A percentile compares a stretch with the other conserved stretches of the same genome.
These are phyloP conservation scores for Poeciliopsis retropinna DNA, from an alignment of 2,113 vertebrate genomes.

Conservation along the genomic window DNA sequence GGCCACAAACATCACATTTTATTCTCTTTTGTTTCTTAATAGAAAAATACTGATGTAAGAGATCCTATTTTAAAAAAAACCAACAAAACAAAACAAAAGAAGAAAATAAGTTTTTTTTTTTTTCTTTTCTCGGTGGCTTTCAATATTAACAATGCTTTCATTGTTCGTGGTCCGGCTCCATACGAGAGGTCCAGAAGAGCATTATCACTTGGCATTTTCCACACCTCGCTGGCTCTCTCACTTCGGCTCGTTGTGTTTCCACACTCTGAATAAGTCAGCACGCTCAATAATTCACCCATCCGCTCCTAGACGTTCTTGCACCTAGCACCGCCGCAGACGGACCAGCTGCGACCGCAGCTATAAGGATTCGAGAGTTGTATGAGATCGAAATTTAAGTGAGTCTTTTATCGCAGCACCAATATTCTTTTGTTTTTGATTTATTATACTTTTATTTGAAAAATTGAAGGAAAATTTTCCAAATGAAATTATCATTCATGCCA, in stretches of 20 bases:
- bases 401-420: not conserved
- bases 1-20: not conserved
- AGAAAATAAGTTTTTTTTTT: not conserved
- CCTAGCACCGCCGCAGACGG: slow-evolving; percentile 28
- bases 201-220: slow-evolving; percentile 55
- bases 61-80: too few species aligned
- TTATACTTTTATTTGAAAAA: too few species aligned
- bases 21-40: not conserved
- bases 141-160: slow-evolving; percentile 41
- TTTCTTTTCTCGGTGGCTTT: slow-evolving; percentile 13
- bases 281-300: slow-evolving; percentile 70
- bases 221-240: slow-evolving; percentile 44
- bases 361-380: slow-evolving; percentile 12
- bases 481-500: too few species aligned
- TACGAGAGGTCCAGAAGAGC: slow-evolving; percentile 32
- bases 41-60: not conserved
- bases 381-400: not conserved
- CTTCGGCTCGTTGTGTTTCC: slow-evolving; percentile 37
- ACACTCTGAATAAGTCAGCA: slow-evolving; percentile 64
- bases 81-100: not conserved
- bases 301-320: slow-evolving; percentile 21
- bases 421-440: too few species aligned
- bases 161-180: slow-evolving; percentile 36
- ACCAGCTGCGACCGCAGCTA: slow-evolving; percentile 34
- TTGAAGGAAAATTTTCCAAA: too few species aligned